phyloP scores from a whole-genome alignment of 2,888 invertebrate genomes.

The Melanostoma mellinum region DNA sequence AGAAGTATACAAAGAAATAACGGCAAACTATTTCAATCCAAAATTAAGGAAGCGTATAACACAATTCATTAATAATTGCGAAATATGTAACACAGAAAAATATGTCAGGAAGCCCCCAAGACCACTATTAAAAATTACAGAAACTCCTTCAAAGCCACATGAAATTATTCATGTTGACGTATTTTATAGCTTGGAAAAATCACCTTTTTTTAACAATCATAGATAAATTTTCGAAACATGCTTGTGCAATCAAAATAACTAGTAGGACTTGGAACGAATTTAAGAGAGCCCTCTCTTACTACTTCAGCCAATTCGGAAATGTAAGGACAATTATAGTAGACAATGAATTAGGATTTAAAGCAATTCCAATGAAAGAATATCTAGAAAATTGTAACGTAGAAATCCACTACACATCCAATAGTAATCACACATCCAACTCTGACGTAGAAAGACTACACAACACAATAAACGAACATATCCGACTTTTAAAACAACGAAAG shows the following conservation, averaged over 20 bases:
- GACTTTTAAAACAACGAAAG: conserved; percentile 65
- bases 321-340: conserved; percentile 64
- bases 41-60: background rate
- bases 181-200: conserved; percentile 64
- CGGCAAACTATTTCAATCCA: conserved; percentile 7
- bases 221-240: conserved; percentile 74
- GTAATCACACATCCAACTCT: conserved; percentile 67
- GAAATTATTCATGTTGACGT: conserved; percentile 74
- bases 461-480: conserved; percentile 72
- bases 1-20: conserved; percentile 33
- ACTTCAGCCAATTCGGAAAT: conserved; percentile 52
- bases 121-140: conserved; percentile 68
- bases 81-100: conserved; percentile 9
- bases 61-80: conserved; percentile 15
- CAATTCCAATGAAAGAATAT: conserved; percentile 65
- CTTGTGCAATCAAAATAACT: conserved; percentile 65
- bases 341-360: conserved; percentile 71
- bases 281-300: conserved; percentile 58
- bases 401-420: conserved; percentile 69
- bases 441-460: conserved; percentile 69
- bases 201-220: conserved; percentile 71
- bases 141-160: conserved; percentile 72
- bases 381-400: conserved; percentile 27
- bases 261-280: conserved; percentile 67
- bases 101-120: conserved; percentile 12